phyloP scores from a whole-genome alignment of 2,797 vertebrate genomes.

The Kryptopterus vitreolus region DNA sequence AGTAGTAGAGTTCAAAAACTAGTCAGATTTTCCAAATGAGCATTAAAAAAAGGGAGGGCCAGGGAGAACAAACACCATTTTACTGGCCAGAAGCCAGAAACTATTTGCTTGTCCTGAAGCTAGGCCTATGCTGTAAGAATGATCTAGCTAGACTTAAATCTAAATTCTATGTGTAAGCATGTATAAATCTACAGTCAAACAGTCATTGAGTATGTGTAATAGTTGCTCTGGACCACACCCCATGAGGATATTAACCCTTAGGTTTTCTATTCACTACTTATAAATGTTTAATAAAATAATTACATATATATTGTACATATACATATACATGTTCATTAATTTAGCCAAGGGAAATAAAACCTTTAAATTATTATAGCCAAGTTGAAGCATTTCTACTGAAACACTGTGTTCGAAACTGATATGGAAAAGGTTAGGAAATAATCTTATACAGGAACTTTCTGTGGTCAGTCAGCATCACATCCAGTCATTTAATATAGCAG shows the following conservation, averaged over 20 bases:
- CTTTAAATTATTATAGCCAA: not conserved
- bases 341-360: not conserved
- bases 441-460: constrained; percentile 14
- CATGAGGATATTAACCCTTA: not conserved
- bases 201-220: not conserved
- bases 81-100: not conserved
- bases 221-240: not conserved
- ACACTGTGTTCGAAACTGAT: not conserved
- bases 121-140: constrained; percentile 32
- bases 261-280: not conserved
- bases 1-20: constrained; percentile 49
- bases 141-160: constrained; percentile 21
- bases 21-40: constrained; percentile 73
- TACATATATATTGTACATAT: too few relatives aligned
- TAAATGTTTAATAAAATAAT: not conserved
- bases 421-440: not conserved
- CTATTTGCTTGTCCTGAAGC: constrained; percentile 17
- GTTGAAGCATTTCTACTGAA: not conserved
- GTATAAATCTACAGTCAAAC: not conserved
- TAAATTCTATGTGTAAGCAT: constrained; percentile 58
- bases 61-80: constrained; percentile 40
- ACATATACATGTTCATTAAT: too few relatives aligned
- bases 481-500: constrained; percentile 9
- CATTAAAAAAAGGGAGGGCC: constrained; percentile 64
- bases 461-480: constrained; percentile 20